phyloP scores from a whole-genome alignment of 2,113 vertebrate species.

The Oncorhynchus tshawytscha region DNA sequence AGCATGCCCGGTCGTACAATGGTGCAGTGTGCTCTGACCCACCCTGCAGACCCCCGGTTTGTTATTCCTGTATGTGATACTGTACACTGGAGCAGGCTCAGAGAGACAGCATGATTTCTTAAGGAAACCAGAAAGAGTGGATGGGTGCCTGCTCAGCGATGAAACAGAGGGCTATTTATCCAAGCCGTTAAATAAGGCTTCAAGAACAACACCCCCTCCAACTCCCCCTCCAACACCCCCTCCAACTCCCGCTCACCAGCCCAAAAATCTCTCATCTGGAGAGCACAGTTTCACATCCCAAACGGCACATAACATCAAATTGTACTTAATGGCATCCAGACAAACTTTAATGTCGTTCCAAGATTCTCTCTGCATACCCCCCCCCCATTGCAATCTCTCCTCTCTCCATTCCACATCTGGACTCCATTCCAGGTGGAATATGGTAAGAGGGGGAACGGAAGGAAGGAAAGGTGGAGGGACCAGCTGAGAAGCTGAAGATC shows the following conservation, averaged over 20 bases:
- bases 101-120: conserved; percentile 58
- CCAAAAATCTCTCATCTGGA: conserved; percentile 75
- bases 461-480: conserved; percentile 28
- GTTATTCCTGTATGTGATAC: conserved; percentile 75
- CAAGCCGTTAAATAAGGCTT: conserved; percentile 73
- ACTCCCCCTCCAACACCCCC: conserved; percentile 58
- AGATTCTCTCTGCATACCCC: conserved; percentile 67
- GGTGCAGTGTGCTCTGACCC: conserved; percentile 64
- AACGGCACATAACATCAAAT: conserved; percentile 83
- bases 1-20: conserved; percentile 61
- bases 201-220: conserved; percentile 59
- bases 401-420: conserved; percentile 74
- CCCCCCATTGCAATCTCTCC: conserved; percentile 53
- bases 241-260: conserved; percentile 41
- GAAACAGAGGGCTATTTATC: conserved; percentile 76
- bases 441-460: conserved; percentile 37
- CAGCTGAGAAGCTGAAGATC: conserved; percentile 36
- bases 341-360: conserved; percentile 83
- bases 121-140: conserved; percentile 61
- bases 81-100: conserved; percentile 54
- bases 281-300: conserved; percentile 76
- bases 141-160: conserved; percentile 55
- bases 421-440: conserved; percentile 78
- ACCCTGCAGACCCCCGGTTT: conserved; percentile 55
- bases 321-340: conserved; percentile 84